Evolutionary conservation across 2,113 vertebrate genomes (phyloP).

Genomic region (Dicaeum eximium): DNA sequence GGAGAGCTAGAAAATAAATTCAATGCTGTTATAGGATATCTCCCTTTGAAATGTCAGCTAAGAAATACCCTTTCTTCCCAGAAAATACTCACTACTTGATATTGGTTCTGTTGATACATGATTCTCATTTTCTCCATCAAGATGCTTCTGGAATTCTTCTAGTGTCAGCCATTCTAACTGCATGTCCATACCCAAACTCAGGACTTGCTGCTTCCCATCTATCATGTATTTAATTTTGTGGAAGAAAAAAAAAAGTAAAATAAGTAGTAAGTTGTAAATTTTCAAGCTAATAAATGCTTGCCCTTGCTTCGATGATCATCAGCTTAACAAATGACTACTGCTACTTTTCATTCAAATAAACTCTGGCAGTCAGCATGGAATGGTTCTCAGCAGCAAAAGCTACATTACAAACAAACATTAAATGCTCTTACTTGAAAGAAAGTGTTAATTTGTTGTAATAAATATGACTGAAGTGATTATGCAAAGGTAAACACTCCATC

Average conservation of each 20-base stretch:
- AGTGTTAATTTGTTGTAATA: not conserved
- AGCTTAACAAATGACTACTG: not conserved
- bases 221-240: not conserved
- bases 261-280: not conserved
- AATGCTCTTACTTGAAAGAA: not conserved
- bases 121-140: constrained; percentile 89
- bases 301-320: not conserved
- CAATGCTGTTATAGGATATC: not conserved
- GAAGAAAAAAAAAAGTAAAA: not conserved
- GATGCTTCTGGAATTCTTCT: constrained; percentile 95
- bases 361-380: not conserved
- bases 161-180: constrained; percentile 95
- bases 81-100: constrained; percentile 82
- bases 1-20: constrained; percentile 74
- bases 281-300: not conserved
- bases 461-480: not conserved
- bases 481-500: not conserved
- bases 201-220: constrained; percentile 73
- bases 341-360: not conserved
- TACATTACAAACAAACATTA: not conserved
- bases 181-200: constrained; percentile 92
- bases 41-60: not conserved
- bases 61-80: not conserved
- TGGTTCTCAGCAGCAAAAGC: not conserved
- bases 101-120: constrained; percentile 71